phyloP scores from a whole-genome alignment of 2,888 invertebrate genomes.

The Zeuzera pyrina region DNA sequence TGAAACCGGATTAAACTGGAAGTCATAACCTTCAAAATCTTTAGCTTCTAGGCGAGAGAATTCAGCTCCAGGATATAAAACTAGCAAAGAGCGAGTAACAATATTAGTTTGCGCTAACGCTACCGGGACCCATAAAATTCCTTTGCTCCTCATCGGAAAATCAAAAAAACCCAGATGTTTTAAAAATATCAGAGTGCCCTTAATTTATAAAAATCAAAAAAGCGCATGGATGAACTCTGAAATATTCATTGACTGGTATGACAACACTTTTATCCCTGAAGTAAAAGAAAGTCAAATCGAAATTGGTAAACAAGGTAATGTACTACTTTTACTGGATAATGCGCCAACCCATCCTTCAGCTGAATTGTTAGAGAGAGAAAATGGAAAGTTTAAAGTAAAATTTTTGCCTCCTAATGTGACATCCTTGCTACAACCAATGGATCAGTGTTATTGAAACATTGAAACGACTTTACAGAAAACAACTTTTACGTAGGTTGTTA shows the following conservation, averaged over 20 bases:
- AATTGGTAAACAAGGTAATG: too few species aligned
- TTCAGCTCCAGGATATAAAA: conserved; percentile 3
- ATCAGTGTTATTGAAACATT: conserved; percentile 17
- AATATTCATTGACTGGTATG: conserved; percentile 14
- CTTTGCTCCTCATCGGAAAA: conserved; percentile 1
- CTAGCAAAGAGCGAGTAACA: conserved; percentile 3
- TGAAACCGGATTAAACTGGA: conserved; percentile 15
- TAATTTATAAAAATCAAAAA: conserved; percentile 10
- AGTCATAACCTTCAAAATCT: conserved; percentile 10
- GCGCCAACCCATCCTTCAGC: too few species aligned
- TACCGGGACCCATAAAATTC: conserved; percentile 1
- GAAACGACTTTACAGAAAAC: conserved; percentile 18
- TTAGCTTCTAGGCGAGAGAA: conserved; percentile 10
- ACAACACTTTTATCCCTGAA: conserved; percentile 15
- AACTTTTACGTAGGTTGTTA: conserved; percentile 14
- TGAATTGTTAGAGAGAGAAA: too few species aligned
- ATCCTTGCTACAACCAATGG: conserved; percentile 18
- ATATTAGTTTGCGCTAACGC: conserved; percentile 1
- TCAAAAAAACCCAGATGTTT: neutral
- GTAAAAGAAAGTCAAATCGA: conserved; percentile 12
- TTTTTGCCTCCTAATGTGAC: too few species aligned
- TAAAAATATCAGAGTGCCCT: conserved; percentile 3
- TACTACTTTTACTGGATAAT: too few species aligned
- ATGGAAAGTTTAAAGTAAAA: too few species aligned
- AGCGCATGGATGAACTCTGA: conserved; percentile 8